A percentile compares a stretch with the other conserved stretches of the same genome.
Conservation (phyloP, 2,797 vertebrate genomes). For the Pipistrellus pygmaeus region DNA sequence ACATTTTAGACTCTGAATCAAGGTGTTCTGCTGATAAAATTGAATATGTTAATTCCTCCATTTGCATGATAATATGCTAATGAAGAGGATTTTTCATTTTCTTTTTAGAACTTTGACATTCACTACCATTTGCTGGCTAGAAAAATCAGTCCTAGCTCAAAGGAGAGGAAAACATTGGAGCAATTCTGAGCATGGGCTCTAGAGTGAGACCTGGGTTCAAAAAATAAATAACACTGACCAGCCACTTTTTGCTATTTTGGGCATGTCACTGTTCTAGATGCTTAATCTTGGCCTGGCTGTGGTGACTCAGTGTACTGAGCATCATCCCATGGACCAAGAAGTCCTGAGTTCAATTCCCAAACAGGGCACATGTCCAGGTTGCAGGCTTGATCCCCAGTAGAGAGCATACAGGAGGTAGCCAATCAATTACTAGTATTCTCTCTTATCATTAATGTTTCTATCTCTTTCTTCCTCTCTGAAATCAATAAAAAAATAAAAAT, state of each 20-base stretch:
- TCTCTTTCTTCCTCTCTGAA: too few species aligned
- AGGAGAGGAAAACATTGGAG: background rate
- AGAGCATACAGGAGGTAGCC: too few species aligned
- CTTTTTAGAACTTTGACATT: background rate
- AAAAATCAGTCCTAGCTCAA: background rate
- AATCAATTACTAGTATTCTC: too few species aligned
- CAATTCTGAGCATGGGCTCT: background rate
- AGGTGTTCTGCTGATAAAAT: background rate
- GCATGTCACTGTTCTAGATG: background rate
- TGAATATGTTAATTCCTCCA: constrained; percentile 15
- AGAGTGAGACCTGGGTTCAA: background rate
- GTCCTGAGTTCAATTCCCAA: too few species aligned
- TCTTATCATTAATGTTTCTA: too few species aligned
- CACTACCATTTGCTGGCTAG: background rate
- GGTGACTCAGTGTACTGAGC: too few species aligned
- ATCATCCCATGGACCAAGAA: too few species aligned
- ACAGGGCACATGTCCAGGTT: too few species aligned
- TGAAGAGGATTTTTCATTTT: constrained; percentile 5
- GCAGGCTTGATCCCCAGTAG: too few species aligned
- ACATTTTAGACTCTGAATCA: background rate
- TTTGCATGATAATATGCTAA: background rate
- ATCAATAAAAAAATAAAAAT: too few species aligned
- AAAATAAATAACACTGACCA: background rate
- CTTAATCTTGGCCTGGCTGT: background rate
- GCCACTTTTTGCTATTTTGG: background rate